A percentile compares a stretch with the other conserved stretches of the same genome.
phyloP scores from a whole-genome alignment of 2,797 vertebrate genomes.

The Sphaeramia orbicularis region DNA sequence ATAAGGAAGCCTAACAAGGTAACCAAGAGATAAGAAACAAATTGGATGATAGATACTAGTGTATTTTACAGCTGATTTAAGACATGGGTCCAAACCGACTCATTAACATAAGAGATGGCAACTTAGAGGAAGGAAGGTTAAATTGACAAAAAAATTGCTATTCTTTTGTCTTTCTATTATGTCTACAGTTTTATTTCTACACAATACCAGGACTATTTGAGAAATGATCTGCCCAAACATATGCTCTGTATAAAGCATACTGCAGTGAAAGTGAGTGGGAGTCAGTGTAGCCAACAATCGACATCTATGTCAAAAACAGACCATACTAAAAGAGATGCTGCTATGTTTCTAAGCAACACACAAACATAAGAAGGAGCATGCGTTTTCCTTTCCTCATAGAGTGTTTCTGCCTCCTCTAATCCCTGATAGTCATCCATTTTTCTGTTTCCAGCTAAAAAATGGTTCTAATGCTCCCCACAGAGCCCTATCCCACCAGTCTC shows the following conservation, averaged over 20 bases:
- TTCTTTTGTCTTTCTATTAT: too few relatives aligned
- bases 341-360: slow-evolving; percentile 76
- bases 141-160: too few relatives aligned
- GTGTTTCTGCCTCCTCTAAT: slow-evolving; percentile 63
- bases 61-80: too few relatives aligned
- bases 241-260: slow-evolving; percentile 30
- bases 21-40: too few relatives aligned
- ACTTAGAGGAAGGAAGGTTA: too few relatives aligned
- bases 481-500: slow-evolving; percentile 63
- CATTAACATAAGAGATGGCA: too few relatives aligned
- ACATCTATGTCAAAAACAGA: slow-evolving; percentile 61
- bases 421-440: slow-evolving; percentile 60
- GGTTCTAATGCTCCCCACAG: slow-evolving; percentile 63
- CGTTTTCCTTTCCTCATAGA: slow-evolving; percentile 50
- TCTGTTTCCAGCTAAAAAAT: slow-evolving; percentile 66
- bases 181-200: background rate
- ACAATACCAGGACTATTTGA: slow-evolving; percentile 31
- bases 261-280: slow-evolving; percentile 64
- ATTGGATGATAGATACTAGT: too few relatives aligned
- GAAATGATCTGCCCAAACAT: slow-evolving; percentile 56
- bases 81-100: too few relatives aligned
- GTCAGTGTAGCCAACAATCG: slow-evolving; percentile 57
- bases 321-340: slow-evolving; percentile 52
- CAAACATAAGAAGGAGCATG: slow-evolving; percentile 56
- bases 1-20: too few relatives aligned